Base-by-base conservation (phyloP, 2,113 vertebrate species). In the Otis tarda region DNA sequence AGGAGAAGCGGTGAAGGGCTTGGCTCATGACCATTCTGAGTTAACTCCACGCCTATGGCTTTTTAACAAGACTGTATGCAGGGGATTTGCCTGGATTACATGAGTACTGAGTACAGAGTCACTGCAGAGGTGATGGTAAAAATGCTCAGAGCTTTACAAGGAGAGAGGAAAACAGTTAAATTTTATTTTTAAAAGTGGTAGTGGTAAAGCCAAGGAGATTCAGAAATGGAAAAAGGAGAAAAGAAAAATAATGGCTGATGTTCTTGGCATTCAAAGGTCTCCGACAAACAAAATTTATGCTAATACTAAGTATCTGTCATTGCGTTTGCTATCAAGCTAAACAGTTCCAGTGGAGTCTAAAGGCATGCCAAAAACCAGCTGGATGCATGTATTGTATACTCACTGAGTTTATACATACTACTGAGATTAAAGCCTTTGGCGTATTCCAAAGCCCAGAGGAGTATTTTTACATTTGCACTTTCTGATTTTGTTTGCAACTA, bases 241-340 rank as follows among this genome's bases (percentile, higher is more conserved):
- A 55, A 64, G 43, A 73, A 94, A 92, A 87, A 49, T 47, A 53
- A 91, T 47, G 53, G 41, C 57, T 94, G n/a, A 95, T 90, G 53
- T 87, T 96, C 65, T 78, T 90, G 89, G 73, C 86, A 89, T 16
- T 76, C 59, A 75, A 92, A 86, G 14, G 31, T 65, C 80, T 75
- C 49, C 2, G 6, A 89, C 53, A 94, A 92, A 50, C 61, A 93
- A 70, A 89, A 79, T 57, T 82, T 87, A 92, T 57, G 64, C 60
- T 87, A 89, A 93, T 91, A 71, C 22, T 69, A 93, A 93, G 39
- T 71, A 86, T 81, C 85, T 41, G 14, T 87, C 67, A 87, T 14
- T 94, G 81, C 43, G 76, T 93, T 80, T 73, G 53, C 60, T 94
- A 89, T 93, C 86, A 87, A 94, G 90, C 57, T 75, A 87, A 96